A percentile compares a stretch with the other conserved stretches of the same genome.
phyloP scores from a whole-genome alignment of 2,888 invertebrate genomes.

The Lagria hirta region DNA sequence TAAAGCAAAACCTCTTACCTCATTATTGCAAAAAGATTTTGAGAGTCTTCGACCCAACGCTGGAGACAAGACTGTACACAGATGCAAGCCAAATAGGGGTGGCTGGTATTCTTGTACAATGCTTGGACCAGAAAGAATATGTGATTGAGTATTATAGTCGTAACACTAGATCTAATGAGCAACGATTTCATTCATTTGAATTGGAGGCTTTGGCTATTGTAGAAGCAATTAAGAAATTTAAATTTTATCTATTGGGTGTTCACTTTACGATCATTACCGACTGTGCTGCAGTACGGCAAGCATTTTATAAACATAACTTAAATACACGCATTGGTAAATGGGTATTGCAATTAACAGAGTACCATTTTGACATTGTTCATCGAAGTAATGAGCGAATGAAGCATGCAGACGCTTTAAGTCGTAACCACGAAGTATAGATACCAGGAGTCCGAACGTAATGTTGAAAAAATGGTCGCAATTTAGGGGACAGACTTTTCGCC shows the following conservation, averaged over 20 bases:
- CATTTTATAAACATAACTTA: too few relatives aligned
- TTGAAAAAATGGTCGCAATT: too few relatives aligned
- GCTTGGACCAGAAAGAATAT: too few relatives aligned
- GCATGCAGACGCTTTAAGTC: slow-evolving; percentile 19
- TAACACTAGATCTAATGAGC: slow-evolving; percentile 32
- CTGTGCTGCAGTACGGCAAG: slow-evolving; percentile 22
- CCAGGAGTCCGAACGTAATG: too few relatives aligned
- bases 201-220: slow-evolving; percentile 27
- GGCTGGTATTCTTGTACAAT: slow-evolving; percentile 19
- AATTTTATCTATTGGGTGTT: slow-evolving; percentile 18
- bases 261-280: slow-evolving; percentile 25
- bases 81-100: slow-evolving; percentile 22
- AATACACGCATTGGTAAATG: slow-evolving; percentile 20
- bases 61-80: slow-evolving; percentile 18
- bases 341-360: slow-evolving; percentile 16
- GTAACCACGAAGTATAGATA: too few relatives aligned
- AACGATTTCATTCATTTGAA: slow-evolving; percentile 28
- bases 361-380: slow-evolving; percentile 8
- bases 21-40: slow-evolving; percentile 19
- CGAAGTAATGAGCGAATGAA: slow-evolving; percentile 11
- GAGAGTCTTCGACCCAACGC: slow-evolving; percentile 11
- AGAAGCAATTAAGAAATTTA: slow-evolving; percentile 13
- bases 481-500: too few relatives aligned
- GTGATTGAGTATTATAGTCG: slow-evolving; percentile 39
- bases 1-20: slow-evolving; percentile 24